Evolutionary conservation across 2,888 invertebrate genomes (phyloP), one percentile per base, ranked within the genome.

Genomic region (Magallana nippona): DNA sequence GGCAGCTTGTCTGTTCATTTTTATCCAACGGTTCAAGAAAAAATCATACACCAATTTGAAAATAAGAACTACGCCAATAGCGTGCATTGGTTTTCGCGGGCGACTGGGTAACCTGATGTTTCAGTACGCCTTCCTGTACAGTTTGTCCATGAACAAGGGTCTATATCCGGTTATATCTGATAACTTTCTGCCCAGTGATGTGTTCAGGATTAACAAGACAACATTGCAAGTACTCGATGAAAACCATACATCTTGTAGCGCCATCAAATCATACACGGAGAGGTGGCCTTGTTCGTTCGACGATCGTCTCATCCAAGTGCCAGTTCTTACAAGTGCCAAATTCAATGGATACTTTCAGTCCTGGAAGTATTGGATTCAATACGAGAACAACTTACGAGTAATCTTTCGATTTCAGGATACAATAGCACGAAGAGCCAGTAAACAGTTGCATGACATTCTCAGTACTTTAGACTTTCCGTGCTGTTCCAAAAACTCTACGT

Each of bases 311-410:
- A 58, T 27, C 19, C 19, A 27, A 10, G 19, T 79, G 58, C 79
- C 79, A 79, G 5, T 79, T 13, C 32, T 27, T 27, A 22, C 22
- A 11, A 71, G 71, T 27, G 71, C 71, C 15, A 71, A 71, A 71
- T 57, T 79, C 22, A 79, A 57, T 56, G 79, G 79, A 11, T 79
- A 79, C 22, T 79, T 57, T 55, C 79, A 79, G 22, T 79, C 79
- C 22, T 79, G 79, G 79, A 79, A 79, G 57, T 79, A 79, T 19
- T 79, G 79, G 79, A 79, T 79, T 19, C 32, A 27, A 22, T 22
- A 58, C 27, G 79, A 79, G 57, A 57, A 57, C 17, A 57, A n/a
- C 22, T 27, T 79, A 10, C n/a, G 58, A 8, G 11, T 58, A 57
- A 57, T n/a, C 10, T 79, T 79, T 22, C 19, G 22, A 22, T 79